These are phyloP conservation scores for Lymantria dispar DNA, from an alignment of 2,888 invertebrate genomes.

Conservation along the genomic window DNA sequence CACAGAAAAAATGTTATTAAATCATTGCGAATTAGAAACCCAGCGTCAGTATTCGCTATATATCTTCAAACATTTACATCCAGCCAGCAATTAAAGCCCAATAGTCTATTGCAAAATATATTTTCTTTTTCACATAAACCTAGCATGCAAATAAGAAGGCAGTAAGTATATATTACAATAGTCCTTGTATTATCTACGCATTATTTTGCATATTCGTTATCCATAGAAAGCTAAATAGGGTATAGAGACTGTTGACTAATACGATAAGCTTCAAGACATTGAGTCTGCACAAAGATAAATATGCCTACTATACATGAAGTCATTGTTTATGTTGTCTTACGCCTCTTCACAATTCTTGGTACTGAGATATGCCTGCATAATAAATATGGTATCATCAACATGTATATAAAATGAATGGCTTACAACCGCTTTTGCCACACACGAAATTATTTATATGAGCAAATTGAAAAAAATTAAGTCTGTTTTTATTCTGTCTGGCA, in stretches of 20 bases:
- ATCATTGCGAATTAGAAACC: too few relatives aligned
- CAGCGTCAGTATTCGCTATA: too few relatives aligned
- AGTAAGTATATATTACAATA: too few relatives aligned
- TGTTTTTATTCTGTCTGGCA: too few relatives aligned
- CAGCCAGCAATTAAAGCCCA: too few relatives aligned
- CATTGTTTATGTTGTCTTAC: slow-evolving; percentile 37
- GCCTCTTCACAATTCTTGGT: slow-evolving; percentile 28
- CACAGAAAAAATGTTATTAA: too few relatives aligned
- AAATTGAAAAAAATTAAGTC: background rate
- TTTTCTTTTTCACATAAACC: too few relatives aligned
- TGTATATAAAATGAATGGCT: background rate
- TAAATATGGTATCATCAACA: slow-evolving; percentile 4
- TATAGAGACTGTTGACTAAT: background rate
- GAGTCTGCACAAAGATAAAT: slow-evolving; percentile 4
- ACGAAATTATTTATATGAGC: background rate
- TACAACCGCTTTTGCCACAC: background rate
- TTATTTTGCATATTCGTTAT: background rate
- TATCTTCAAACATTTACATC: too few relatives aligned
- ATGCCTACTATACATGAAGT: slow-evolving; percentile 27
- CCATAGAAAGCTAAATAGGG: background rate
- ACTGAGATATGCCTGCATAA: slow-evolving; percentile 13
- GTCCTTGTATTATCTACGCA: background rate
- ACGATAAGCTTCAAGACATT: slow-evolving; percentile 17
- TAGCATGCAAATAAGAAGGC: too few relatives aligned
- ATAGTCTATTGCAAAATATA: too few relatives aligned